Evolutionary conservation across 35 echinoderm and acorn worm genomes (phyloP), one percentile per base, ranked within the genome.

Genomic region (Anneissia japonica): DNA sequence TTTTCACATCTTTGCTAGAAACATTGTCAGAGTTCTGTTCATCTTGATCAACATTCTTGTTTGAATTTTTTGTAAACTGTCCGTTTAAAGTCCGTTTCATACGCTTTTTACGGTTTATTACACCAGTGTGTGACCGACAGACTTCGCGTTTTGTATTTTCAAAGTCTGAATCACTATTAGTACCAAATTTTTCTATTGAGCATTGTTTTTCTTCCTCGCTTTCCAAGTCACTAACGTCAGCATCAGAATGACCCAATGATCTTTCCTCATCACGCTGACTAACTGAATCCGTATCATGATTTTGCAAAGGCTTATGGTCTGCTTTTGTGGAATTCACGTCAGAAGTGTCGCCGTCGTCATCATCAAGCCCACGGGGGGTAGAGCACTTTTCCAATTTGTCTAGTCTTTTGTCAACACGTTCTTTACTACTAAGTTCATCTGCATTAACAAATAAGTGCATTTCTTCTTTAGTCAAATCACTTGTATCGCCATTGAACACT

Each of bases 381-480:
- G n/a, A n/a, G 79, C 38, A 29, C 32, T 37, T 36, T 37, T 9
- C 36, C 36, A 38, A 4, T 10, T 40, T 38, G 26, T 81, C 79
- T n/a, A 81, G 40, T 12, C 36, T 3, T 37, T 81, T 30, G 6
- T 81, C 40, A 6, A 81, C 79, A 81, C 38, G 32, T 30, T 29
- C 36, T 40, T 38, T 40, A 26, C 51, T 64, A 26, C 92, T 93
- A 2, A 93, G 81, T 45, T 83, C 81, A 13, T 77, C 89, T 0
- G 90, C 92, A 40, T 79, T 77, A 14, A 86, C 82, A 17, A 92
- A 89, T 84, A 89, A 99, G 3, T 86, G 82, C 0, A 99, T 40
- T 11, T 99, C 96, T 30, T 94, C 87, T 36, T 91, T 31, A 0
- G 89, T 84, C 32, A 87, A 91, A n/a, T 51, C 79, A 29, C 74